Percentiles rank a stretch among this genome's conserved stretches.
Conservation (phyloP, 2,888 invertebrate species). For the Escarpia spicata region DNA sequence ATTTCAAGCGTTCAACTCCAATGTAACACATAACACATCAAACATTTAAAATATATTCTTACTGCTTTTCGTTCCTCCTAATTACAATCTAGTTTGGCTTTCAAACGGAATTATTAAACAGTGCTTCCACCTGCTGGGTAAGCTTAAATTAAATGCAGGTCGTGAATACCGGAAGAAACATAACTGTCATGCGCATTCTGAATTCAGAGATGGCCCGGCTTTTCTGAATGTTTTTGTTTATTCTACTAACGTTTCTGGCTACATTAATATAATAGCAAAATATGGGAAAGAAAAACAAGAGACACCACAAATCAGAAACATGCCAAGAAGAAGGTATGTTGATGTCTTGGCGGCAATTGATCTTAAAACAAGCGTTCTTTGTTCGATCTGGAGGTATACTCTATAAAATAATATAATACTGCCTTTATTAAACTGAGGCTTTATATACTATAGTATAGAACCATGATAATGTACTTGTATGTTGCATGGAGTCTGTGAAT, state of each 20-base stretch:
- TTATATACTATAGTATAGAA: too few relatives aligned
- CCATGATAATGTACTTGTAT: too few relatives aligned
- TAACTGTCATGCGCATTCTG: not conserved
- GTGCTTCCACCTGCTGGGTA: not conserved
- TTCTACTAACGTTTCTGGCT: not conserved
- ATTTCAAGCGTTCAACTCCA: too few relatives aligned
- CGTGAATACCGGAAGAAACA: not conserved
- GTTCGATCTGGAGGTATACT: not conserved
- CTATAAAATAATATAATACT: too few relatives aligned
- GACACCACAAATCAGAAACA: constrained; percentile 32
- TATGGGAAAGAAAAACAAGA: constrained; percentile 34
- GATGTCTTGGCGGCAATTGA: constrained; percentile 18
- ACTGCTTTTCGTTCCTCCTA: too few relatives aligned
- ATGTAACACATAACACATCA: too few relatives aligned
- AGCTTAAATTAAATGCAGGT: not conserved
- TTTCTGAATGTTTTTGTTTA: constrained; percentile 16
- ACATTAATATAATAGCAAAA: not conserved
- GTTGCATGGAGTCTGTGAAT: too few relatives aligned
- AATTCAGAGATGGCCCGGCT: not conserved
- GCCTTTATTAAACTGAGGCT: too few relatives aligned
- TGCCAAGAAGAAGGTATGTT: constrained; percentile 21
- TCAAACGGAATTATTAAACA: not conserved
- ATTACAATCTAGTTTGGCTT: not conserved
- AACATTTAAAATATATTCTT: too few relatives aligned
- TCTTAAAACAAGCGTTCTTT: constrained; percentile 25